These are phyloP conservation scores for Turnix velox DNA, from an alignment of 2,113 vertebrate genomes.

Conservation along the genomic window DNA sequence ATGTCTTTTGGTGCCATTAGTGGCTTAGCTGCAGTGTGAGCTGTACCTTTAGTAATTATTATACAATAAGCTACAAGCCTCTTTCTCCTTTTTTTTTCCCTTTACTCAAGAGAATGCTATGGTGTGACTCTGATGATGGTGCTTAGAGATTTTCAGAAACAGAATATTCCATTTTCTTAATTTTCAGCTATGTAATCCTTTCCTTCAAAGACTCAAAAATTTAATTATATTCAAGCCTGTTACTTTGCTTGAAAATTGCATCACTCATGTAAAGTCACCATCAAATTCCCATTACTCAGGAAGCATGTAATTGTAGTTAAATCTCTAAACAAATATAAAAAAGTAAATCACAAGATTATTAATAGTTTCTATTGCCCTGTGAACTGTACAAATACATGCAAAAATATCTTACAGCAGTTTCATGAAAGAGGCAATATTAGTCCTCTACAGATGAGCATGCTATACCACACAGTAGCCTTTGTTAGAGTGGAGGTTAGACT, in stretches of 20 bases:
- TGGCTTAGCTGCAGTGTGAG: background rate
- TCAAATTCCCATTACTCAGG: background rate
- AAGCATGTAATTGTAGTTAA: background rate
- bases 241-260: background rate
- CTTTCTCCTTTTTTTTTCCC: background rate
- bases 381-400: background rate
- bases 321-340: background rate
- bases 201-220: slow-evolving; percentile 5
- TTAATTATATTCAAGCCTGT: background rate
- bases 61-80: background rate
- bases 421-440: background rate
- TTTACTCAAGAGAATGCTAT: background rate
- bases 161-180: background rate
- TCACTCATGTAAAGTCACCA: background rate
- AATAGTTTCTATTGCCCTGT: background rate
- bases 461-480: background rate
- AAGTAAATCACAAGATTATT: background rate
- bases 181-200: background rate
- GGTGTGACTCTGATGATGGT: background rate
- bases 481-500: background rate
- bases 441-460: background rate
- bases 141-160: background rate
- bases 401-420: background rate
- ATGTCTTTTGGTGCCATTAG: background rate
- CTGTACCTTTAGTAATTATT: background rate